Conservation (phyloP, 2,888 invertebrate genomes). For the Thysanoteuthis rhombus region DNA sequence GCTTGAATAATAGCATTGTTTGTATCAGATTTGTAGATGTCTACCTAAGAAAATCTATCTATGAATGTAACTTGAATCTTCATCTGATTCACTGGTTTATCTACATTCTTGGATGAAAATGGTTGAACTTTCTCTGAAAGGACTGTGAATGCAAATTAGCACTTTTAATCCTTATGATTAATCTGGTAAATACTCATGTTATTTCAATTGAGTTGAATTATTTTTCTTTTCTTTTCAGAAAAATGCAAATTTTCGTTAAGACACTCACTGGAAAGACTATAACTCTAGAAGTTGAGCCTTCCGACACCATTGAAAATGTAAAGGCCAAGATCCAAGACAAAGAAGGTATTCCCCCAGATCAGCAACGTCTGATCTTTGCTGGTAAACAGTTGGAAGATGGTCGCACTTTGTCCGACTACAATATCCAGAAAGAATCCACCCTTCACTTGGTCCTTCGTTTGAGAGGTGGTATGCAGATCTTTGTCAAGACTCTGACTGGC, state of each 20-base stretch:
- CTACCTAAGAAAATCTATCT: no score
- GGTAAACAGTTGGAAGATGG: slow-evolving; percentile 97
- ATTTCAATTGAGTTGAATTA: no score
- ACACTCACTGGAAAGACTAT: slow-evolving; percentile 68
- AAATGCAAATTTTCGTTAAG: slow-evolving; percentile 74
- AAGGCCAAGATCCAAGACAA: slow-evolving; percentile 76
- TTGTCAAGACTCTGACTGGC: slow-evolving; percentile 66
- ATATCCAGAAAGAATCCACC: slow-evolving; percentile 95
- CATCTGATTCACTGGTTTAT: no score
- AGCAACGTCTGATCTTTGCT: slow-evolving; percentile 90
- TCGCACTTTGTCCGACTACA: slow-evolving; percentile 90
- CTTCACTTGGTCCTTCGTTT: slow-evolving; percentile 89
- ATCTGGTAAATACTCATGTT: no score
- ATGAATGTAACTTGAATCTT: no score
- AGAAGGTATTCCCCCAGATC: slow-evolving; percentile 76
- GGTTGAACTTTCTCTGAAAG: no score
- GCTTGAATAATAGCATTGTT: no score
- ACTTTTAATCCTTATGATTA: no score
- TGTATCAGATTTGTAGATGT: no score
- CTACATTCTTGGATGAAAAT: no score
- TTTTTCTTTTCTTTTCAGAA: neutral
- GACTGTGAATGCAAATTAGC: no score
- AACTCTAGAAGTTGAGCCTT: slow-evolving; percentile 76
- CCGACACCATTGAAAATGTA: slow-evolving; percentile 94
- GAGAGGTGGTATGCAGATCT: slow-evolving; percentile 84